Evolutionary conservation across 1,140 invertebrate species (phyloP).

Genomic region (Lepidostoma basale): DNA sequence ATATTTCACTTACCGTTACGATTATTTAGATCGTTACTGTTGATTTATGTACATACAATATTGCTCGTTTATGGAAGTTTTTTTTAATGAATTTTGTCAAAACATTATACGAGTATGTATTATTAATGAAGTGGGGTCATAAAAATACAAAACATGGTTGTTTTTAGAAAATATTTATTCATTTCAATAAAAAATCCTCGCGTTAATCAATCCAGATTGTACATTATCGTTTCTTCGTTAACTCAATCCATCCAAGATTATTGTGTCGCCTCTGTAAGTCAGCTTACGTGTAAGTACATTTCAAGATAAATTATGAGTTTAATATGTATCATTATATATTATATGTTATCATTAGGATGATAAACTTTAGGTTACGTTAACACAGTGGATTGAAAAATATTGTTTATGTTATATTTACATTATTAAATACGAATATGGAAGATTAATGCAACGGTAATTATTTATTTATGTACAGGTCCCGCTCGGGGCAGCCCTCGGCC

Average conservation of each 20-base stretch:
- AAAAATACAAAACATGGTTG: slow-evolving; percentile 23
- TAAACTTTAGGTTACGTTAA: not conserved
- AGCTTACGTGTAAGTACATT: not conserved
- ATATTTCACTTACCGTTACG: too few relatives aligned
- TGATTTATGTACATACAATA: too few relatives aligned
- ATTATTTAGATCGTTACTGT: too few relatives aligned
- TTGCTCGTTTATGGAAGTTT: too few relatives aligned
- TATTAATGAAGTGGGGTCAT: not conserved
- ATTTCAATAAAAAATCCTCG: slow-evolving; percentile 44
- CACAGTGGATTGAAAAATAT: slow-evolving; percentile 2
- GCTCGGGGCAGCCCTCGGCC: not conserved
- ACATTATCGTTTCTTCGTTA: slow-evolving; percentile 11
- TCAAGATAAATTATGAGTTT: not conserved
- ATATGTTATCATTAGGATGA: slow-evolving; percentile 13
- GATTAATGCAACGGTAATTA: not conserved
- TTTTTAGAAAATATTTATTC: slow-evolving; percentile 44
- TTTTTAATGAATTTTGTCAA: too few relatives aligned
- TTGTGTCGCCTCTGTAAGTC: not conserved
- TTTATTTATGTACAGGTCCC: slow-evolving; percentile 1
- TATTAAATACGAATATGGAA: not conserved
- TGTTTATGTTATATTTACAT: not conserved
- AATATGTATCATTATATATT: slow-evolving; percentile 5
- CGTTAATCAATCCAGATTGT: slow-evolving; percentile 39
- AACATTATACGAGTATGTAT: too few relatives aligned
- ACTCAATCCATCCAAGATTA: not conserved